Base-by-base conservation (phyloP, 2,888 invertebrate genomes). In the Eupithecia centaureata region DNA sequence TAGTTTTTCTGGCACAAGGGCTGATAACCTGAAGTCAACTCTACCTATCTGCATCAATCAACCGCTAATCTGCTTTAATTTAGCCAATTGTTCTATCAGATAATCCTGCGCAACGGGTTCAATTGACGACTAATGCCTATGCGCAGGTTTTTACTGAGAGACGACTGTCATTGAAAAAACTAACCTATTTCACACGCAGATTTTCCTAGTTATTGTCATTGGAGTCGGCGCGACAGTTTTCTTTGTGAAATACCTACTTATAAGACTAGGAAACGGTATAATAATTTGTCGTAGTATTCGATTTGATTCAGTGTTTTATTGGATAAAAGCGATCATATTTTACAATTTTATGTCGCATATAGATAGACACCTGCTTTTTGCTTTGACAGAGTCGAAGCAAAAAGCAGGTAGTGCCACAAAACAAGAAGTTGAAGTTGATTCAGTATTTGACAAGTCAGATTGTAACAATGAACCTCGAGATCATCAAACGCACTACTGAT, bases 181-280 rank as follows among this genome's bases (percentile, higher is more conserved):
- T 84, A 90, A 71, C 79, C 90, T 73, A 86, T 81, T 91, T 92
- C 91, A 76, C 91, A 90, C 75, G 70, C 65, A 75, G 77, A 70
- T 86, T 90, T 91, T 91, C 90, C 91, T 86, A 77, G 78, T 84
- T 83, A 91, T 90, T 91, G 88, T 91, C 58, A 15, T 1, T 27
- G 28, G 18, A 27, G 59, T 30, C 52, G 52, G 60, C 57, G 30
- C 22, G 35, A 22, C 56, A 66, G 51, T 64, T 70, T 70, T 70
- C 70, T 70, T 70, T 66, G 51, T 33, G n/a, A 38, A 52, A 47
- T 56, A 60, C 63, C 57, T 52, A 1, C 63, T 61, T 52, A 1
- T 65, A 25, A 62, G 47, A 15, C n/a, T 32, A 47, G 60, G 56
- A 63, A 61, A 60, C 54, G 22, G 52, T 56, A n/a, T n/a, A n/a